These are phyloP conservation scores for Pogonomyrmex barbatus DNA, from an alignment of 1,140 invertebrate species.

Conservation along the genomic window DNA sequence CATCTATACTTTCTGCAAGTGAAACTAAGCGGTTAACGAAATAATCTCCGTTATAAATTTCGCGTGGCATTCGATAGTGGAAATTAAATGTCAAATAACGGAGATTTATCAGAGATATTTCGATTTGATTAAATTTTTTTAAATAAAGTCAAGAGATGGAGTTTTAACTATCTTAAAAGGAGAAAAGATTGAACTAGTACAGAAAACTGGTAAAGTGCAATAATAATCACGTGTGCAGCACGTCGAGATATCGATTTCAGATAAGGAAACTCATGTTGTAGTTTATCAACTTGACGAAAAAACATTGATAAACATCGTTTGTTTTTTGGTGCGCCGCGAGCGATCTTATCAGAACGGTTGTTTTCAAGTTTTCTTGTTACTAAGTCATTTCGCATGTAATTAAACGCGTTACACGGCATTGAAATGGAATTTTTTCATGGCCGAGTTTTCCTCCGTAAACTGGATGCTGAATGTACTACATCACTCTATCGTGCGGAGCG, in stretches of 20 bases:
- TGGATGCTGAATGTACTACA: background rate
- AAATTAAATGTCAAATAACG: conserved; percentile 2
- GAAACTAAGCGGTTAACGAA: background rate
- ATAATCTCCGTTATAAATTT: background rate
- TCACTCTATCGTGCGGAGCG: background rate
- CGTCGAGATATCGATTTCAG: conserved; percentile 33
- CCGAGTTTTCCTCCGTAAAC: background rate
- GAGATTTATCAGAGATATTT: background rate
- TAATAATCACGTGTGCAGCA: background rate
- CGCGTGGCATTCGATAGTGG: background rate
- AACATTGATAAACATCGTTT: background rate
- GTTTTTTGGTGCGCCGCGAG: background rate
- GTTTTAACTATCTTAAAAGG: background rate
- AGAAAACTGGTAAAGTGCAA: background rate
- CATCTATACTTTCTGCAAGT: background rate
- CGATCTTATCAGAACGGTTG: conserved; percentile 7
- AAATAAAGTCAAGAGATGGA: background rate
- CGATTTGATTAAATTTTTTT: background rate
- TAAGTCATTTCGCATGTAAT: background rate
- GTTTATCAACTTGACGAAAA: background rate
- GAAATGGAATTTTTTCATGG: conserved; percentile 22
- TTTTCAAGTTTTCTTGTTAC: background rate
- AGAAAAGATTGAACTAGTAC: background rate
- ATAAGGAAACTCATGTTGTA: background rate
- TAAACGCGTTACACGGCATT: conserved; percentile 18